Conservation (phyloP, 2,797 vertebrate genomes). For the Antrozous pallidus region DNA sequence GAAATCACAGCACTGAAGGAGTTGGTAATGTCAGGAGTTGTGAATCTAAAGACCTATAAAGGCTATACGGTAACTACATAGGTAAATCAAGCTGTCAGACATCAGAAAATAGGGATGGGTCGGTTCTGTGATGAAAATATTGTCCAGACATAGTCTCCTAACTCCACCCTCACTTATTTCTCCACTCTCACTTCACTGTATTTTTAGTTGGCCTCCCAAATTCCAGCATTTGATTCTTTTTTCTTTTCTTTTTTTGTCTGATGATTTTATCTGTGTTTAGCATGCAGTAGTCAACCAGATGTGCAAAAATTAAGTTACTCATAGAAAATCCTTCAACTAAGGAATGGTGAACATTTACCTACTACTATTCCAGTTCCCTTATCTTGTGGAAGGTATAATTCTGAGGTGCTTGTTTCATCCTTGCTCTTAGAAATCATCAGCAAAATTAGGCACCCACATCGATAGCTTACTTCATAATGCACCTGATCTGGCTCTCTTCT, state of each 20-base stretch:
- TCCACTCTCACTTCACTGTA: background rate
- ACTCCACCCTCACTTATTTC: background rate
- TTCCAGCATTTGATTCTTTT: background rate
- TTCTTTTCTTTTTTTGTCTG: background rate
- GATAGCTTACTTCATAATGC: background rate
- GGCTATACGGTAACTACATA: background rate
- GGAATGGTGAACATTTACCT: background rate
- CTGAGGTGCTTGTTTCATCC: background rate
- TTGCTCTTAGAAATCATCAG: background rate
- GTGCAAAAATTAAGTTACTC: background rate
- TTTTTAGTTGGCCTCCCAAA: background rate
- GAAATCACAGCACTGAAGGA: background rate
- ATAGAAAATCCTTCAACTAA: background rate
- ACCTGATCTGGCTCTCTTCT: background rate
- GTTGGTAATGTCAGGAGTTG: background rate
- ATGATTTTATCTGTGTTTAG: background rate
- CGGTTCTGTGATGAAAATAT: background rate
- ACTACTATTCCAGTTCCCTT: background rate
- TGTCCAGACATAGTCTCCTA: rapidly evolving
- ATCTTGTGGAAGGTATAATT: background rate
- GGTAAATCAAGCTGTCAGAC: background rate
- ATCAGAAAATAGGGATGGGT: background rate
- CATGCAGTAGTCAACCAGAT: background rate
- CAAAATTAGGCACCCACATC: background rate
- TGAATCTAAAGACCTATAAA: background rate